These are phyloP conservation scores for Chiloscyllium plagiosum DNA, from an alignment of 2,113 vertebrate genomes.

Conservation along the genomic window DNA sequence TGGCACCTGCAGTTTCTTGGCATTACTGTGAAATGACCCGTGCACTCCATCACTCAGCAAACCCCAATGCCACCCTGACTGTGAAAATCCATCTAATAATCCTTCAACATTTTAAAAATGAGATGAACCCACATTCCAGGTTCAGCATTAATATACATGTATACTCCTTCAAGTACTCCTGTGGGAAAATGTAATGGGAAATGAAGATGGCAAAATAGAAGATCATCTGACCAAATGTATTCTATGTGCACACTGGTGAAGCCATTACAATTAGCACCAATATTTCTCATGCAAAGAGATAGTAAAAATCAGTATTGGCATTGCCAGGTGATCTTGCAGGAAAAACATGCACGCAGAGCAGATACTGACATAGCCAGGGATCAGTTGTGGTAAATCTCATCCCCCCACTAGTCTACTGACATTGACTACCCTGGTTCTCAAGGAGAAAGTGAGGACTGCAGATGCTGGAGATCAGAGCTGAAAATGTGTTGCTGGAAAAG, in stretches of 20 bases:
- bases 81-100: too few species aligned
- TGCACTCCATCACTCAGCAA: neutral
- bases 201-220: too few species aligned
- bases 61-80: too few species aligned
- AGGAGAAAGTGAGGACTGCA: too few species aligned
- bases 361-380: neutral
- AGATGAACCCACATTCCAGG: too few species aligned
- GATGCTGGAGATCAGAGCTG: too few species aligned
- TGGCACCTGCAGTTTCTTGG: too few species aligned
- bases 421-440: neutral
- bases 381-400: neutral
- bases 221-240: neutral
- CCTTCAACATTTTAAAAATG: too few species aligned
- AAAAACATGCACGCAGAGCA: neutral
- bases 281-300: neutral
- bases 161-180: too few species aligned
- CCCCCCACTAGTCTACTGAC: neutral
- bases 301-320: neutral
- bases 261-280: neutral
- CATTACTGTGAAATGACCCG: neutral
- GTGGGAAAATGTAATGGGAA: too few species aligned
- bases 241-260: neutral
- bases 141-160: too few species aligned
- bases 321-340: neutral
- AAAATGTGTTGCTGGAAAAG: too few species aligned